Conservation (phyloP, 2,113 vertebrate genomes). For the Notarius quadriscutis region DNA sequence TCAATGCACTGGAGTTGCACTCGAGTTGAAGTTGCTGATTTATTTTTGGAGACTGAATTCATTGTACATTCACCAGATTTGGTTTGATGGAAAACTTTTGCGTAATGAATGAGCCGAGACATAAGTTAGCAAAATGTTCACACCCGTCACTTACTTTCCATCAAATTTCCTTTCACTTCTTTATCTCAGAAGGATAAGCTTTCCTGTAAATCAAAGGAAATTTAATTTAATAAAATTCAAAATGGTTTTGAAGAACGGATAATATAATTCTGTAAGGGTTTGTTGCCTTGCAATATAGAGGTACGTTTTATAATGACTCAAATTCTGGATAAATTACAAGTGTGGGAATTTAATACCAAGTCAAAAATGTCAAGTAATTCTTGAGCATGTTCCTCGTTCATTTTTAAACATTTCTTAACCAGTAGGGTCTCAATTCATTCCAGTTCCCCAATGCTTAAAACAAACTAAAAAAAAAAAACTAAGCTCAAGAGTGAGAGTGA, state of each 20-base stretch:
- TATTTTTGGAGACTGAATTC: not conserved
- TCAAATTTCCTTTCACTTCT: constrained; percentile 6
- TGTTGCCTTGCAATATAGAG: not conserved
- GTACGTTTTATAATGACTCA: not conserved
- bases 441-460: not conserved
- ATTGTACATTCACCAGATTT: not conserved
- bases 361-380: not conserved
- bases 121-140: not conserved
- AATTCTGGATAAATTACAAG: not conserved
- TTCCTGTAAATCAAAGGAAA: not conserved
- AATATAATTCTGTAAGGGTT: not conserved
- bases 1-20: not conserved
- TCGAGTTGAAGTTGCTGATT: not conserved
- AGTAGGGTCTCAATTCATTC: not conserved
- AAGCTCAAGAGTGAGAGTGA: not conserved
- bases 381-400: not conserved
- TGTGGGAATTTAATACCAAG: not conserved
- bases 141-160: not conserved
- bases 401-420: not conserved
- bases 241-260: not conserved
- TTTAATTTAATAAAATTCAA: not conserved
- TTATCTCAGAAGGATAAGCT: not conserved
- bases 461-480: not conserved
- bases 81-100: not conserved
- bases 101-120: not conserved